Evolutionary conservation across 2,888 invertebrate genomes (phyloP).

Genomic region (Yponomeuta sedellus): DNA sequence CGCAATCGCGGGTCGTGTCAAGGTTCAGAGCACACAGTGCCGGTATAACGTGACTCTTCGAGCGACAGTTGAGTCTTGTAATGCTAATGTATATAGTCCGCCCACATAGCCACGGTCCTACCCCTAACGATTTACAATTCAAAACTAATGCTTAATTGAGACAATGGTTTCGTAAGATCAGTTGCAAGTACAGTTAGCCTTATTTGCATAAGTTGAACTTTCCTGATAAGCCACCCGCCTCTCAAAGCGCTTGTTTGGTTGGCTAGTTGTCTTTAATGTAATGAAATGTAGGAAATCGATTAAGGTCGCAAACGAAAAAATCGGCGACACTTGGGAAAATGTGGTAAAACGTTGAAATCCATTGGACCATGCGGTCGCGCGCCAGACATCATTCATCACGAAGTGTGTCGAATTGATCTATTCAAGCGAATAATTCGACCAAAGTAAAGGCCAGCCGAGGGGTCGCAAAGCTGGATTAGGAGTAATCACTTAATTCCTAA

Average conservation of each 20-base stretch:
- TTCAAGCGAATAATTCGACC: slow-evolving; percentile 49
- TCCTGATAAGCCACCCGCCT: neutral
- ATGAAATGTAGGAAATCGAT: slow-evolving; percentile 18
- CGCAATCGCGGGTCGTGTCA: slow-evolving; percentile 44
- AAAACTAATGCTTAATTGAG: slow-evolving; percentile 4
- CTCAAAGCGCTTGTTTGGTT: neutral
- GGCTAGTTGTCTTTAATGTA: neutral
- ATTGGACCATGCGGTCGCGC: slow-evolving; percentile 49
- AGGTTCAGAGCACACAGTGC: slow-evolving; percentile 49
- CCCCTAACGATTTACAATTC: slow-evolving; percentile 5
- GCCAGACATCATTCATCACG: slow-evolving; percentile 38
- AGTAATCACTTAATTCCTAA: slow-evolving; percentile 6
- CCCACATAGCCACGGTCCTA: neutral
- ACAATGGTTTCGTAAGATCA: slow-evolving; percentile 10
- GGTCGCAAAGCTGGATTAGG: slow-evolving; percentile 33
- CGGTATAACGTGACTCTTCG: slow-evolving; percentile 18
- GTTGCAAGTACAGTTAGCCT: slow-evolving; percentile 17
- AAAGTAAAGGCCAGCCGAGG: slow-evolving; percentile 37
- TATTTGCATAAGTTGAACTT: neutral
- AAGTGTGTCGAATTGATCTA: slow-evolving; percentile 51
- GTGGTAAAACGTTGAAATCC: slow-evolving; percentile 21
- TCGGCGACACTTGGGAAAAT: neutral
- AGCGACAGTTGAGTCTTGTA: slow-evolving; percentile 4
- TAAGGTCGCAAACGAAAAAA: slow-evolving; percentile 10
- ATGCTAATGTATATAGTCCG: neutral